Evolutionary conservation across 2,113 vertebrate species (phyloP), one percentile per base, ranked within the genome.

Genomic region (Myotis brandtii): DNA sequence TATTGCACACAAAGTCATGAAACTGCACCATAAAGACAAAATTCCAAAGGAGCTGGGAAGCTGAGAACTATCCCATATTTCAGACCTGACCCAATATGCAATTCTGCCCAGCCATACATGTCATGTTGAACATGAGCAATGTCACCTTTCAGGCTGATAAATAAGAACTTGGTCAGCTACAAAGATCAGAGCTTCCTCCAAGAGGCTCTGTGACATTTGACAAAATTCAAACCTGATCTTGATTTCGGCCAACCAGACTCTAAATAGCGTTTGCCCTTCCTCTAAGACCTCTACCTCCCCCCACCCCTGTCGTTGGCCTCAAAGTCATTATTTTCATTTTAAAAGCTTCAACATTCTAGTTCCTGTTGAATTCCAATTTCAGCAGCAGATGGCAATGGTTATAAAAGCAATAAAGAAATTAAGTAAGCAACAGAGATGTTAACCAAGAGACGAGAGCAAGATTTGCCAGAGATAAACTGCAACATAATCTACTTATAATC

Each of bases 391-490:
- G 95, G 96, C 76, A 81, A 77, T n/a, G 76, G 75, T 86, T 93
- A 95, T 96, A 95, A 97, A 98, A 93, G 93, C 95, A 98, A 95
- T 96, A 91, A 97, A 95, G 95, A 97, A 97, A 97, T 95, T 96
- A 96, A 96, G 89, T 84, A 96, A 97, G 95, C 96, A 96, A 87
- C 85, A 80, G 95, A 96, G 96, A 96, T 86, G 89, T 89, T 93
- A 96, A 97, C 91, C 40, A 91, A 93, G 95, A 94, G 86, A 97
- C 66, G 93, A 96, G 94, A 93, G 89, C 93, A 96, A 97, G 96
- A 95, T 96, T 96, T 91, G 89, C 93, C 92, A 96, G 91, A 95
- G 93, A 96, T 85, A 93, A 97, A 96, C 93, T 86, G 91, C 86
- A 54, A 40, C 64, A 64, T 97, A 97, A 96, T 96, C 96, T 77